Conservation (phyloP, 2,797 vertebrate genomes). For the Simalia tracyae region DNA sequence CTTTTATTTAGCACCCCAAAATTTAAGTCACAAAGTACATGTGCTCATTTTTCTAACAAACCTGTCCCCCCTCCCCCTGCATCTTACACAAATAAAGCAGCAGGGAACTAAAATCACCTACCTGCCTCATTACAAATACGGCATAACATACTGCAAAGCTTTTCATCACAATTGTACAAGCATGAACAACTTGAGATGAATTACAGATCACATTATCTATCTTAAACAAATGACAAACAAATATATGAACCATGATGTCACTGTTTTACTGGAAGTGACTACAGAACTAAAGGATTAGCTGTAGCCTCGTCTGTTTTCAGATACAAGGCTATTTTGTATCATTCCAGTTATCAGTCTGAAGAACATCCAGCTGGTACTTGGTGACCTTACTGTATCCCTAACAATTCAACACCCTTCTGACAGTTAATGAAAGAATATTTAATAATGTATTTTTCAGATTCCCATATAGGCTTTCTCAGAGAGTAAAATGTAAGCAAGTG, state of each 20-base stretch:
- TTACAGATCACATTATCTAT: not conserved
- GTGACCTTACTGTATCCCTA: not conserved
- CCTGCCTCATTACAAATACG: not conserved
- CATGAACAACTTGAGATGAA: not conserved
- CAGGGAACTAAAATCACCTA: not conserved
- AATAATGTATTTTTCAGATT: not conserved
- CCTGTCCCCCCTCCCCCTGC: too few species aligned
- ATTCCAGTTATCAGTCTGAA: constrained; percentile 7
- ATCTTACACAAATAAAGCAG: too few species aligned
- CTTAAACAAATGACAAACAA: not conserved
- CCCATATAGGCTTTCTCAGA: too few species aligned
- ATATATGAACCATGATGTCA: not conserved
- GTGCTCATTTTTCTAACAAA: not conserved
- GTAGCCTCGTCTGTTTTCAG: not conserved
- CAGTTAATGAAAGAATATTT: not conserved
- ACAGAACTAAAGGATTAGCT: not conserved
- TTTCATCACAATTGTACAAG: not conserved
- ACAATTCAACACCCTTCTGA: not conserved
- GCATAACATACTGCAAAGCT: not conserved
- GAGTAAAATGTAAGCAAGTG: too few species aligned
- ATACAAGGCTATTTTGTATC: not conserved
- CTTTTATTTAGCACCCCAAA: too few species aligned
- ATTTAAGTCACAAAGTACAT: not conserved
- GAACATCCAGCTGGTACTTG: not conserved
- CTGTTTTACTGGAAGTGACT: not conserved